Evolutionary conservation across 2,888 invertebrate genomes (phyloP), one percentile per base, ranked within the genome.

Genomic region (Aporophyla nigra): DNA sequence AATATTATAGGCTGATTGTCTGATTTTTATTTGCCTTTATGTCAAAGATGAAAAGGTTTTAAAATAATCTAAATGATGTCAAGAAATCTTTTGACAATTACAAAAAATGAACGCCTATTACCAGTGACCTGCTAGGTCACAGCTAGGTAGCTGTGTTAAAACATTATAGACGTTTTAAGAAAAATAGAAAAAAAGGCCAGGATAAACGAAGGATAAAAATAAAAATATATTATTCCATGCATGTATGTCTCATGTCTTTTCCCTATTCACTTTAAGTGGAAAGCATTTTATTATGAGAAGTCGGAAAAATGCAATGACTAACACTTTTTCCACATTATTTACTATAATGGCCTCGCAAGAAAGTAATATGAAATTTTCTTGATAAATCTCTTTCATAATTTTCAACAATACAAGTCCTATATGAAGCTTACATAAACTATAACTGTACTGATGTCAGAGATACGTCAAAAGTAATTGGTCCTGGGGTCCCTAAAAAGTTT

Each of bases 231-330:
- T 79, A 82, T 82, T 84, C 82, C 56, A 49, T 56, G 27, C 84
- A 68, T 71, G 82, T 43, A 40, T 27, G 46, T 67, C 72, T 71
- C 67, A 83, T 76, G 33, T 24, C 2, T 69, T 69, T 66, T 54
- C 43, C 14, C 16, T 53, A 40, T 53, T 14, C 46, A 4, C n/a
- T 73, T n/a, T 24, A 59, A 59, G 54, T 74, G 67, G 0, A 67
- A 71, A 54, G 76, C 16, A 66, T 84, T 84, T 82, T 51, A 74
- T 66, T 78, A 76, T 82, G 73, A 83, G 69, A 76, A 71, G 71
- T 82, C 67, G 70, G 68, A 76, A 72, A 71, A 82, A 78, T 75
- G 86, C 71, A 84, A 76, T 76, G 65, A 61, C 76, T 46, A 58
- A 70, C 69, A n/a, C 43, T 63, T 74, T 83, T 83, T 59, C 59